Evolutionary conservation across 2,888 invertebrate species (phyloP).

Genomic region (Argynnis bischoffii): DNA sequence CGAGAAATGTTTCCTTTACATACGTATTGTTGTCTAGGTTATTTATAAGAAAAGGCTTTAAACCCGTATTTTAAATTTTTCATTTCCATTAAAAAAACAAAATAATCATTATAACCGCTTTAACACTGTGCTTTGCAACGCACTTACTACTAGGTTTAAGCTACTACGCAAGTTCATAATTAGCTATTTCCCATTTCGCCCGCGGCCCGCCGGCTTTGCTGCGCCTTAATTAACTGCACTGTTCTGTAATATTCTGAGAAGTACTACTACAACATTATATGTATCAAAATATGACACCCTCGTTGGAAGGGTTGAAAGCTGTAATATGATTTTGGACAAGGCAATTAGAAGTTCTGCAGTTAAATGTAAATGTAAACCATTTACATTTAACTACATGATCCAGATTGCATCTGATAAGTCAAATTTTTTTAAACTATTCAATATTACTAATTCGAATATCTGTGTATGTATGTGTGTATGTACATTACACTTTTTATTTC

Average conservation of each 20-base stretch:
- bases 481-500: no score
- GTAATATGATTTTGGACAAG: conserved; percentile 20
- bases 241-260: conserved; percentile 42
- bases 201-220: conserved; percentile 64
- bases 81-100: conserved; percentile 8
- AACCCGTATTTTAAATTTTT: background rate
- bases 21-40: no score
- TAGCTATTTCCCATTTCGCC: conserved; percentile 79
- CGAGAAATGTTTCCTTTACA: no score
- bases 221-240: conserved; percentile 75
- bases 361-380: no score
- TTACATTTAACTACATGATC: conserved; percentile 3
- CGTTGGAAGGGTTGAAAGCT: conserved; percentile 27
- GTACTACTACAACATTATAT: conserved; percentile 33
- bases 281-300: conserved; percentile 33
- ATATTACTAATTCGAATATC: no score
- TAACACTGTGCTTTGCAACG: conserved; percentile 38
- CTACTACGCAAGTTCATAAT: conserved; percentile 77
- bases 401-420: background rate
- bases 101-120: conserved; percentile 37
- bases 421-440: background rate
- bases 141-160: conserved; percentile 58
- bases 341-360: conserved; percentile 8
- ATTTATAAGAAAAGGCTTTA: no score
- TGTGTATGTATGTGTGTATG: no score